phyloP scores from a whole-genome alignment of 2,888 invertebrate genomes.

The Pheosia tremula region DNA sequence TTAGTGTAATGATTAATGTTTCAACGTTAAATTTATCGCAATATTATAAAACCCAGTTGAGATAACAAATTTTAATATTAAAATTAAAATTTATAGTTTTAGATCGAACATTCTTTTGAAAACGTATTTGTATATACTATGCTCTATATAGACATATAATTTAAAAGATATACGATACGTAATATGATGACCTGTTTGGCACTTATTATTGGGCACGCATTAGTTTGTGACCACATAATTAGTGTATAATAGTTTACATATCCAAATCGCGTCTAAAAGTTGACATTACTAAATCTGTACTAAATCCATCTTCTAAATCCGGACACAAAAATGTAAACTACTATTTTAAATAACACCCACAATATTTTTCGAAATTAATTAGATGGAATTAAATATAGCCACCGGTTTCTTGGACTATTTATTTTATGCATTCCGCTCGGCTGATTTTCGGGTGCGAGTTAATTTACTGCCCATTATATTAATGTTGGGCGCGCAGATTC shows the following conservation, averaged over 20 bases:
- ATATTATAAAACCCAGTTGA: neutral
- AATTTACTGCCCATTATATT: slow-evolving; percentile 63
- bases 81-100: neutral
- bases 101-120: neutral
- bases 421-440: slow-evolving; percentile 61
- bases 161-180: too few relatives aligned
- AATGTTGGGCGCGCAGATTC: slow-evolving; percentile 46
- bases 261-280: slow-evolving; percentile 8
- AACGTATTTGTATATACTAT: neutral
- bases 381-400: slow-evolving; percentile 41
- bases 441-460: slow-evolving; percentile 56
- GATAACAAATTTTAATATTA: neutral
- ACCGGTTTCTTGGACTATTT: slow-evolving; percentile 47
- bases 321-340: slow-evolving; percentile 13
- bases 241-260: slow-evolving; percentile 9
- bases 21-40: neutral
- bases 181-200: too few relatives aligned
- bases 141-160: too few relatives aligned
- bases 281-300: slow-evolving; percentile 15
- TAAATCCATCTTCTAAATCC: neutral
- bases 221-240: neutral
- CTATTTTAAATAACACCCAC: slow-evolving; percentile 14
- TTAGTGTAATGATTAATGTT: neutral
- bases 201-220: too few relatives aligned
- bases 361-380: slow-evolving; percentile 29